Evolutionary conservation across 1,140 invertebrate genomes (phyloP).

Genomic region (Teleogryllus occipitalis): DNA sequence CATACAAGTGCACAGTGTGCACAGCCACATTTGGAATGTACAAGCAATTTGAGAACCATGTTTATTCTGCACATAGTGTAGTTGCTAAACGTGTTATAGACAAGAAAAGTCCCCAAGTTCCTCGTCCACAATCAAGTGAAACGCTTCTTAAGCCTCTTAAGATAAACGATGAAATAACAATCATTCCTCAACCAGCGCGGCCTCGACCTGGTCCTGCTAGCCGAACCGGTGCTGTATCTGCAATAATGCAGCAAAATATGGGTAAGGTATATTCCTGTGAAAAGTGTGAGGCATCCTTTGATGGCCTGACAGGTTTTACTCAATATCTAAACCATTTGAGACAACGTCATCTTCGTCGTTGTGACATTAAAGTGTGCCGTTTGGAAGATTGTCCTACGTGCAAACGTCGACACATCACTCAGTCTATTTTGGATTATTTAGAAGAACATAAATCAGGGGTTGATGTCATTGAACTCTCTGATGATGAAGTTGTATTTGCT

Average conservation of each 20-base stretch:
- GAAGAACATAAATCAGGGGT: slow-evolving; percentile 19
- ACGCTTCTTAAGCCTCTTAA: slow-evolving; percentile 68
- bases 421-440: slow-evolving; percentile 12
- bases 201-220: slow-evolving; percentile 40
- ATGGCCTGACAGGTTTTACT: slow-evolving; percentile 18
- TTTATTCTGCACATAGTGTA: slow-evolving; percentile 84
- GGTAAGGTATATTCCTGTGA: slow-evolving; percentile 19
- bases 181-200: slow-evolving; percentile 71
- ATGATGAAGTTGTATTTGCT: slow-evolving; percentile 24
- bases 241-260: slow-evolving; percentile 9
- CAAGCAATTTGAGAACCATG: slow-evolving; percentile 89
- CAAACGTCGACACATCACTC: slow-evolving; percentile 15
- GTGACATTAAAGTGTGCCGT: slow-evolving; percentile 20
- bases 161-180: slow-evolving; percentile 88
- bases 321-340: slow-evolving; percentile 18
- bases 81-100: slow-evolving; percentile 72
- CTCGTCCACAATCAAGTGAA: slow-evolving; percentile 37
- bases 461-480: slow-evolving; percentile 25
- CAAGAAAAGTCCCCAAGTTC: slow-evolving; percentile 47
- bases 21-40: slow-evolving; percentile 92
- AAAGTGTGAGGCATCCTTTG: slow-evolving; percentile 21
- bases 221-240: slow-evolving; percentile 16
- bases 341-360: slow-evolving; percentile 17
- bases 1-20: slow-evolving; percentile 91
- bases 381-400: slow-evolving; percentile 21